These are phyloP conservation scores for Dolichomitus sp. DNA, from an alignment of 2,888 invertebrate species.

Conservation along the genomic window DNA sequence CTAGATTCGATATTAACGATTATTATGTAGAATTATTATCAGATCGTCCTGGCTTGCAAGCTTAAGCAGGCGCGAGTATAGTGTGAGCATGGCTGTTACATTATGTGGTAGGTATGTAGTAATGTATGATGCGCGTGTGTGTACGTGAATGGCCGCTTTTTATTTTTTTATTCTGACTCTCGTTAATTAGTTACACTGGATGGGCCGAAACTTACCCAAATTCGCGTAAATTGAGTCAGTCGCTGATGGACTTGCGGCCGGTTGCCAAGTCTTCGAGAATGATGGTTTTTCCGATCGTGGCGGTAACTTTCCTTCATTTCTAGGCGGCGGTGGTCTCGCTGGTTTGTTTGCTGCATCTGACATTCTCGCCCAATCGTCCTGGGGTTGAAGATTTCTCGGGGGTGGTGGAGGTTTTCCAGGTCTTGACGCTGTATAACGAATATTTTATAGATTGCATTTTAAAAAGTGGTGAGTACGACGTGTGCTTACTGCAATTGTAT, in stretches of 20 bases:
- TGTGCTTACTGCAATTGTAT: neutral
- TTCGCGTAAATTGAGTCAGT: conserved; percentile 91
- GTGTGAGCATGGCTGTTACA: conserved; percentile 80
- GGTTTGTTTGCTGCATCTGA: conserved; percentile 87
- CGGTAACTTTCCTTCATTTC: conserved; percentile 84
- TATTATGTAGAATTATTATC: conserved; percentile 63
- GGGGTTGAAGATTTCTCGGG: conserved; percentile 88
- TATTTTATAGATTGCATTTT: neutral
- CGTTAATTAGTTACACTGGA: conserved; percentile 84
- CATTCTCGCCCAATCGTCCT: conserved; percentile 86
- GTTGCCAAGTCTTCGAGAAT: conserved; percentile 71
- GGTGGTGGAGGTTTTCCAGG: conserved; percentile 93
- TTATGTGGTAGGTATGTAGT: conserved; percentile 40
- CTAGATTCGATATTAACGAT: conserved; percentile 57
- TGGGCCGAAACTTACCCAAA: conserved; percentile 89
- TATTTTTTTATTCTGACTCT: conserved; percentile 43
- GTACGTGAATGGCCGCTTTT: conserved; percentile 53
- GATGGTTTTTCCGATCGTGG: conserved; percentile 66
- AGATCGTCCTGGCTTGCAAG: conserved; percentile 74
- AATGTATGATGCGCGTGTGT: neutral
- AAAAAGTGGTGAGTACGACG: neutral
- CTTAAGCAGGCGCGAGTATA: conserved; percentile 79
- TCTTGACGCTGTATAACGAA: conserved; percentile 80
- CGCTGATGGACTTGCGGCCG: conserved; percentile 71
- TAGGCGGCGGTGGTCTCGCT: conserved; percentile 91